Base-by-base conservation (phyloP, 2,113 vertebrate species). In the Sturnus vulgaris region DNA sequence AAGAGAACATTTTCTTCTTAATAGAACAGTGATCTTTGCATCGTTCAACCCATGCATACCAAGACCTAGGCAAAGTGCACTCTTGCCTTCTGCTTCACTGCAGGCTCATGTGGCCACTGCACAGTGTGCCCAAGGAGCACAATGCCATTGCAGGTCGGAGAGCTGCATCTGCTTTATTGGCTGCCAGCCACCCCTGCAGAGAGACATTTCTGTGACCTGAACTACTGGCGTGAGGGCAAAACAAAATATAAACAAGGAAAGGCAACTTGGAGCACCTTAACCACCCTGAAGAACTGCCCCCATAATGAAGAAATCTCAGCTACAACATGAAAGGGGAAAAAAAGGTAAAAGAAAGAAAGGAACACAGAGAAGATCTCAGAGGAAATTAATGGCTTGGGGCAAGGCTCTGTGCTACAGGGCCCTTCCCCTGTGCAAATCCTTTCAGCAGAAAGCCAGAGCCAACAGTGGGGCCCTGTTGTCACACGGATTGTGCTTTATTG, bases 401-500 rank as follows among this genome's bases (percentile, higher is more conserved):
- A 90, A 83, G 37, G 66, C 40, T 95, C 11, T 72, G 16, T 63
- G 71, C 76, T 33, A 5, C 65, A 69, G 16, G 28, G 53, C 46
- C 35, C 42, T 76, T 86, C 44, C 46, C 55, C 50, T 79, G 61
- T 52, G 40, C 20, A 46, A n/a, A 6, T 49, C 28, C 39, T 76
- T 88, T 87, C 73, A 55, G 18, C 15, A 85, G 81, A 79, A 79
- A 89, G 16, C 35, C 66, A n/a, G 24, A 76, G 82, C 39, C 82
- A 82, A 82, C 86, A 94, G 89, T 77, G 83, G 27, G 57, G 33
- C 39, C 42, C 61, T 70, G 61, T 87, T 95, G 92, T 85, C 84
- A 70, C 83, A 13, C 1, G 95, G 95, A 96, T 96, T 94, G 92
- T 96, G 73, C 83, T 94, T 94, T 85, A 50, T 79, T 92, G 86